A percentile compares a stretch with the other conserved stretches of the same genome.
phyloP scores from a whole-genome alignment of 2,797 vertebrate species.

The Synaphobranchus kaupii region DNA sequence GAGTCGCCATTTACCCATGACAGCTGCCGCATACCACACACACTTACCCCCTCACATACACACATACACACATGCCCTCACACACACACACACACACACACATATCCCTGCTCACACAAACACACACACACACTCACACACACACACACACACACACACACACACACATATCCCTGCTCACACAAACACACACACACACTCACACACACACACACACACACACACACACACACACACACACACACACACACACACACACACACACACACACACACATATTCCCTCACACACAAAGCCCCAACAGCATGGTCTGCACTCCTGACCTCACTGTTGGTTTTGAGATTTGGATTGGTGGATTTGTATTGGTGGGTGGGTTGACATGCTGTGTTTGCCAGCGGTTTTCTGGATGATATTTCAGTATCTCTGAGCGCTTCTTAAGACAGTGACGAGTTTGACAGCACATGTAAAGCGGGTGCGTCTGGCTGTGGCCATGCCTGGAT shows the following conservation, averaged over 20 bases:
- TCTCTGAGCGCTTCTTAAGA: neutral
- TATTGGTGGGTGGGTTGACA: neutral
- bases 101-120: too few species aligned
- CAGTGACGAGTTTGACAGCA: neutral
- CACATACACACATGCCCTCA: too few species aligned
- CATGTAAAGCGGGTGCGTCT: neutral
- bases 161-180: too few species aligned
- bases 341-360: neutral
- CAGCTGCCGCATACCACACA: neutral
- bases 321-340: neutral
- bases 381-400: neutral
- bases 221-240: too few species aligned
- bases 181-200: too few species aligned
- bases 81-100: too few species aligned
- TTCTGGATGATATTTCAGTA: neutral
- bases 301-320: neutral
- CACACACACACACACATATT: too few species aligned
- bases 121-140: too few species aligned
- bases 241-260: too few species aligned
- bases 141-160: too few species aligned
- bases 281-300: neutral
- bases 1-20: neutral
- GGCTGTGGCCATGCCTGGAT: neutral
- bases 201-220: too few species aligned
- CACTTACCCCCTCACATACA: too few species aligned